These are phyloP conservation scores for Miopithecus talapoin DNA, from an alignment of 2,797 vertebrate species.

Conservation along the genomic window DNA sequence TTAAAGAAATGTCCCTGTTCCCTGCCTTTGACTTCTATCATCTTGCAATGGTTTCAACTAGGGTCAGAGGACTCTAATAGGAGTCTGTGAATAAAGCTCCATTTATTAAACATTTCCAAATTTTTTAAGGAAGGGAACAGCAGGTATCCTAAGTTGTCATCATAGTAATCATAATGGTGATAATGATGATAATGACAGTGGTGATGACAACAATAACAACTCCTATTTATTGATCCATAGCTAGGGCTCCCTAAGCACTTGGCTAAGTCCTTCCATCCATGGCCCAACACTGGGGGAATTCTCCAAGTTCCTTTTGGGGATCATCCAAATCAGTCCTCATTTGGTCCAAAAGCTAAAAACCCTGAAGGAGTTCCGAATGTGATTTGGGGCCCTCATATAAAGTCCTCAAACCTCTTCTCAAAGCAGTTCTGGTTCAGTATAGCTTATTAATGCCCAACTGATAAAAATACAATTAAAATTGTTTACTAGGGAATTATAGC, in stretches of 20 bases:
- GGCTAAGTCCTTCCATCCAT: neutral
- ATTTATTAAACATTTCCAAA: slow-evolving; percentile 27
- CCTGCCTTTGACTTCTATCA: slow-evolving; percentile 16
- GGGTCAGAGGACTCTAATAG: neutral
- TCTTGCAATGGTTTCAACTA: neutral
- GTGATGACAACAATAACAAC: neutral
- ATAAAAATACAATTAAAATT: slow-evolving; percentile 39
- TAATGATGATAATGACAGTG: neutral
- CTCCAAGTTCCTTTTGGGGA: neutral
- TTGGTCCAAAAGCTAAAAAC: slow-evolving; percentile 30
- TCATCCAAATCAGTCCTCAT: slow-evolving; percentile 21
- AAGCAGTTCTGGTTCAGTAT: neutral
- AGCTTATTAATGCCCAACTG: neutral
- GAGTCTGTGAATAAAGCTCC: neutral
- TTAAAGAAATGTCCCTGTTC: neutral
- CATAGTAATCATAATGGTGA: neutral
- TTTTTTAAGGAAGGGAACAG: neutral
- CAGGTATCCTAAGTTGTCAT: neutral
- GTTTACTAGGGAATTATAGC: slow-evolving; percentile 30
- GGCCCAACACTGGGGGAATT: neutral
- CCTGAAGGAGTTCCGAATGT: neutral
- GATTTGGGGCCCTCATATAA: neutral
- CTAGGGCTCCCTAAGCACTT: neutral
- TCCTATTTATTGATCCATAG: neutral
- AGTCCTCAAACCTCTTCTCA: slow-evolving; percentile 47